A percentile compares a stretch with the other conserved stretches of the same genome.
These are phyloP conservation scores for Helostoma temminkii DNA, from an alignment of 2,797 vertebrate species.

Conservation along the genomic window DNA sequence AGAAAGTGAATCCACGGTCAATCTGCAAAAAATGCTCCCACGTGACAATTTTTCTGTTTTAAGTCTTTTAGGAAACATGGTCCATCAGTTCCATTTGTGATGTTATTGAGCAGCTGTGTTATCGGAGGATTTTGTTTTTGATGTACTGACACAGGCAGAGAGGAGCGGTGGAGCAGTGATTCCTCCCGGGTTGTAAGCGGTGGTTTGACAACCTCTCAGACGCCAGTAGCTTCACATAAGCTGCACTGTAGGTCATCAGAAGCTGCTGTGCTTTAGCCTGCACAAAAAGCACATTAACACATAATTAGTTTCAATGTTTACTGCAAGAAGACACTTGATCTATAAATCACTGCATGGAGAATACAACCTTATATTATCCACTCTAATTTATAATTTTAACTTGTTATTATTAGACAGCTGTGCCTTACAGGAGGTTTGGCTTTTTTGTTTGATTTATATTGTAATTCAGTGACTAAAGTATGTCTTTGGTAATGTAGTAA, in stretches of 20 bases:
- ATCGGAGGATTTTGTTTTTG: constrained; percentile 75
- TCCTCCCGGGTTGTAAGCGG: constrained; percentile 42
- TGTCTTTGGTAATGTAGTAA: too few species aligned
- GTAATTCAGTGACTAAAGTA: too few species aligned
- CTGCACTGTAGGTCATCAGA: constrained; percentile 84
- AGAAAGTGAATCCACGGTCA: background rate
- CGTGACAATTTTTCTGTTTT: background rate
- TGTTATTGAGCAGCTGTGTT: constrained; percentile 1
- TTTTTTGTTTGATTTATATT: too few species aligned
- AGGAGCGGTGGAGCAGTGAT: constrained; percentile 73
- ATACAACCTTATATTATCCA: too few species aligned
- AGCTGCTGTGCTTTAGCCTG: constrained; percentile 83
- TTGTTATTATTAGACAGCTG: too few species aligned
- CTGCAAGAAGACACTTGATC: too few species aligned
- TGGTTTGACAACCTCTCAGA: constrained; percentile 73
- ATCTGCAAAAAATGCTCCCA: background rate
- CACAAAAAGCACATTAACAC: background rate
- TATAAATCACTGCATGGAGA: too few species aligned
- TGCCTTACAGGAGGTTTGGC: too few species aligned
- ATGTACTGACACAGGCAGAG: constrained; percentile 86
- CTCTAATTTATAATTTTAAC: too few species aligned
- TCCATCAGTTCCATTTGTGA: too few species aligned
- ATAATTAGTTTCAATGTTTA: too few species aligned
- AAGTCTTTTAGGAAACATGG: background rate
- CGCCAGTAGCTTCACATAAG: constrained; percentile 83